Conservation (phyloP, 2,888 invertebrate genomes). For the Melieria crassipennis region DNA sequence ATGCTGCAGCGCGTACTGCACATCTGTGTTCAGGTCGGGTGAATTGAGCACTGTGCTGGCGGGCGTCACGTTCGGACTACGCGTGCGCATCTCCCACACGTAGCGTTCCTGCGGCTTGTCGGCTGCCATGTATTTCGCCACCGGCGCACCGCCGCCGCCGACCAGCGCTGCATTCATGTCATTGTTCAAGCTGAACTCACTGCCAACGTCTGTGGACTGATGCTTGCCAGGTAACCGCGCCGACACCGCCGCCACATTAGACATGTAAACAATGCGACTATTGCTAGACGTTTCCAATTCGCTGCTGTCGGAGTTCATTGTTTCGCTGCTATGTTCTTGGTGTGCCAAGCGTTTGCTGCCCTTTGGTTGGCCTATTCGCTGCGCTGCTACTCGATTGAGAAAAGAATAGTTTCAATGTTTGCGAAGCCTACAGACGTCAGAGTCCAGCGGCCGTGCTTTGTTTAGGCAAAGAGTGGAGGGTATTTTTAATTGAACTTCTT, state of each 20-base stretch:
- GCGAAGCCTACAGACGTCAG: too few species aligned
- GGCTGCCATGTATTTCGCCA: not conserved
- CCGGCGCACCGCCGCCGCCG: not conserved
- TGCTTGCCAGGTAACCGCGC: not conserved
- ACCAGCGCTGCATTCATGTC: conserved; percentile 8
- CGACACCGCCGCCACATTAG: not conserved
- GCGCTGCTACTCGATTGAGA: conserved; percentile 4
- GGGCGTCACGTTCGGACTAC: conserved; percentile 64
- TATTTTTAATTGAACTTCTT: conserved; percentile 17
- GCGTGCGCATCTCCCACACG: conserved; percentile 65
- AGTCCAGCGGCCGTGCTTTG: not conserved
- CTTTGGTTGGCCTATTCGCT: not conserved
- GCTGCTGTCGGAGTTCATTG: conserved; percentile 29
- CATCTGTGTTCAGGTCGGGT: conserved; percentile 62
- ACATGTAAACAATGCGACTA: conserved; percentile 13
- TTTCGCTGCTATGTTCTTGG: conserved; percentile 5
- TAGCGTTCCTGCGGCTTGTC: conserved; percentile 59
- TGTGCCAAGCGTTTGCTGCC: not conserved
- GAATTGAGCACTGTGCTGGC: conserved; percentile 65
- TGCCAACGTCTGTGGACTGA: conserved; percentile 18
- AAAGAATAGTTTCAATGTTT: not conserved
- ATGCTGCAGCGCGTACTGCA: conserved; percentile 57
- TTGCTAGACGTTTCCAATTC: conserved; percentile 21
- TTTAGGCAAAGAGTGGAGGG: not conserved
- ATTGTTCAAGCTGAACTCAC: conserved; percentile 25